Evolutionary conservation across 35 echinoderm and acorn worm species (phyloP), one percentile per base, ranked within the genome.

Genomic region (Hemicentrotus pulcherrimus): DNA sequence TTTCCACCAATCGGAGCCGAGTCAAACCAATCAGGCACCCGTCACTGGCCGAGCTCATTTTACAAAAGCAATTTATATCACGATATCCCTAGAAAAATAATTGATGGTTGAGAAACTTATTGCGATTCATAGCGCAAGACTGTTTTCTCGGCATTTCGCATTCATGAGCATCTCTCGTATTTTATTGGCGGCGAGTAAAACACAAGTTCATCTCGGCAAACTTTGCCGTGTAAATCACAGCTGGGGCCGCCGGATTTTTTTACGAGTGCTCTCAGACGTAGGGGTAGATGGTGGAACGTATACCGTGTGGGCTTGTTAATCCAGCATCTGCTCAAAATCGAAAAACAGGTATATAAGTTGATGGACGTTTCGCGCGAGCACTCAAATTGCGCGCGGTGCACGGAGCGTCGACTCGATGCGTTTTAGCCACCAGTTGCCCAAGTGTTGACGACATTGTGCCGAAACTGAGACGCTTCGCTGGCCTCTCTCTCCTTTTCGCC

Each of bases 1-100:
- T 65, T 61, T 32, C 32, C 60, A 86, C 95, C 95, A 95, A 95
- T 95, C 31, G 65, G 31, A 91, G 45, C 87, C 48, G 87, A 88
- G 58, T 52, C 50, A 65, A 94, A 96, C 94, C 96, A 96, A 96
- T 96, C 61, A 95, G 31, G 65, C 47, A 46, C 88, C 95, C 41
- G 95, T 95, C 87, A 93, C 48, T 95, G 50, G 47, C 85, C 30
- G 48, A 85, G 86, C 94, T 96, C 96, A 96, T 55, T 96, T 96
- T 96, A 96, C 96, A 94, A 96, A 96, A 96, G 86, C 85, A 94
- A 96, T 94, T 94, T 94, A 96, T 94, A 88, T 94, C 86, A 60
- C 32, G 50, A 95, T 91, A 95, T 91, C 86, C 88, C 48, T 28
- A 32, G 65, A 93, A 93, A 93, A 93, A 95, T 95, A 95, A 95